Evolutionary conservation across 2,113 vertebrate species (phyloP).

Genomic region (Balaenoptera acutorostrata): DNA sequence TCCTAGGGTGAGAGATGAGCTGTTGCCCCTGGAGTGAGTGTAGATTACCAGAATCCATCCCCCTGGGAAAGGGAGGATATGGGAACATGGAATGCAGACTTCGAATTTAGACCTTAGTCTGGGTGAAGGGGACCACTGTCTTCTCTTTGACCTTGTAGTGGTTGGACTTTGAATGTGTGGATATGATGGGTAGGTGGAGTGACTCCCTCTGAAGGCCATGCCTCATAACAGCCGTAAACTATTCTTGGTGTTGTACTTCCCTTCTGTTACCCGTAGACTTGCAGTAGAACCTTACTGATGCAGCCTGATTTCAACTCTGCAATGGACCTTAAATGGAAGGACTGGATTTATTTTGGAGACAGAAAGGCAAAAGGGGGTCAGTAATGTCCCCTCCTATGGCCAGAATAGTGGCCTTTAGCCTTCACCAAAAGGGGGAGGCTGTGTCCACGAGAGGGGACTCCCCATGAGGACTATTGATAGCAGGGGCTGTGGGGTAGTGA

Average conservation of each 20-base stretch:
- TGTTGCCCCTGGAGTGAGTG: not conserved
- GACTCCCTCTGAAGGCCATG: not conserved
- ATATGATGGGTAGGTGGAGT: too few species aligned
- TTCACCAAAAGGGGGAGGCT: not conserved
- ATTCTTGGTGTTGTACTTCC: accelerated
- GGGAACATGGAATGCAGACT: not conserved
- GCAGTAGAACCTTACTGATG: not conserved
- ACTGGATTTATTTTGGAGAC: not conserved
- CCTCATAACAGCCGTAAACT: too few species aligned
- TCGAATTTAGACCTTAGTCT: not conserved
- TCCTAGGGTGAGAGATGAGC: not conserved
- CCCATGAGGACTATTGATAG: not conserved
- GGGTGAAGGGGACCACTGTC: too few species aligned
- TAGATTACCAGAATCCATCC: not conserved
- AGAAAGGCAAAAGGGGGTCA: not conserved
- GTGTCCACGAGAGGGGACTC: not conserved
- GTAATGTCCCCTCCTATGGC: not conserved
- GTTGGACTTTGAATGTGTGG: not conserved
- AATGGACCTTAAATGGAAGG: not conserved
- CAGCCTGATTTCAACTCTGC: not conserved
- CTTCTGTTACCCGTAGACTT: not conserved
- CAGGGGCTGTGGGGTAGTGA: not conserved
- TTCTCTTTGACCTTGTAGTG: not conserved
- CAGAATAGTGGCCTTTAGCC: not conserved
- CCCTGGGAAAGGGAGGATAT: not conserved